Evolutionary conservation across 2,888 invertebrate species (phyloP).

Genomic region (Andrena bicolor): DNA sequence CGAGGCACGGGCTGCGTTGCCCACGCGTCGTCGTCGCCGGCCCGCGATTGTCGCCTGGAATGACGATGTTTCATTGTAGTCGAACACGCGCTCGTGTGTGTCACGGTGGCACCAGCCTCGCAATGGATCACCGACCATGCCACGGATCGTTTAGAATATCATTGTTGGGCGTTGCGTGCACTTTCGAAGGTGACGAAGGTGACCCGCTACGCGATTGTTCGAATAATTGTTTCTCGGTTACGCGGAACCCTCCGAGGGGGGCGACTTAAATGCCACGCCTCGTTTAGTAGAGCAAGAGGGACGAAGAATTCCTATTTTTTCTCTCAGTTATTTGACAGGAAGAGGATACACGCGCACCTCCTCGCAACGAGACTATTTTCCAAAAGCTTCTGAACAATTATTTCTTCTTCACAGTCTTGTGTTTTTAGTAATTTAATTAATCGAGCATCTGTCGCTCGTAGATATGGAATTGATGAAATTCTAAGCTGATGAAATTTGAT

Average conservation of each 20-base stretch:
- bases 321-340: too few species aligned
- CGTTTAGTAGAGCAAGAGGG: conserved; percentile 15
- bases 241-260: conserved; percentile 14
- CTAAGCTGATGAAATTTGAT: too few species aligned
- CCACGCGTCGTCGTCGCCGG: conserved; percentile 74
- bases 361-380: too few species aligned
- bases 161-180: conserved; percentile 67
- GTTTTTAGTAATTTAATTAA: too few species aligned
- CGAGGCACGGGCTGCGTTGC: conserved; percentile 75
- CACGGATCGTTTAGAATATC: conserved; percentile 74
- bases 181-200: conserved; percentile 69
- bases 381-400: too few species aligned
- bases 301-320: not conserved
- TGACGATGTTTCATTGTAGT: conserved; percentile 69
- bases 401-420: too few species aligned
- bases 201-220: conserved; percentile 54
- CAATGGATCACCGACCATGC: conserved; percentile 75
- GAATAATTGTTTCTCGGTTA: conserved; percentile 37
- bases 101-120: conserved; percentile 65
- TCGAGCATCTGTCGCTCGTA: too few species aligned
- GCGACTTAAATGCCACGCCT: conserved; percentile 37
- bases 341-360: too few species aligned
- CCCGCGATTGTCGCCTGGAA: conserved; percentile 68
- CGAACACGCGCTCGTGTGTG: conserved; percentile 40
- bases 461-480: too few species aligned